Percentiles rank a stretch among this genome's conserved stretches.
Evolutionary conservation across 2,113 vertebrate species (phyloP).

Genomic region (Osmerus mordax): DNA sequence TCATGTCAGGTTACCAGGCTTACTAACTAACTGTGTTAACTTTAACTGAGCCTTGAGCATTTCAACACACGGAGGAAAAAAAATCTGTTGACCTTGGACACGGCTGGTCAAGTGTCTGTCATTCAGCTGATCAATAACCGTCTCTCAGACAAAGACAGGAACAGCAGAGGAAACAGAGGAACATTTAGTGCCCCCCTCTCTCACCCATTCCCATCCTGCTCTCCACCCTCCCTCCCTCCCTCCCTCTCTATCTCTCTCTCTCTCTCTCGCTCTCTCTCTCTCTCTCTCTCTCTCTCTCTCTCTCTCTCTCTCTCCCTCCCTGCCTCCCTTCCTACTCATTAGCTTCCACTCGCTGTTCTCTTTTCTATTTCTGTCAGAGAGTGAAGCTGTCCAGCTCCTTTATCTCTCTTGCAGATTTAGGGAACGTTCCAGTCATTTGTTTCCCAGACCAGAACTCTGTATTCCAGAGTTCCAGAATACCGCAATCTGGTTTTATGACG

Average conservation of each 20-base stretch:
- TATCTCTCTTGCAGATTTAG: constrained; percentile 57
- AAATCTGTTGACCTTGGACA: no score
- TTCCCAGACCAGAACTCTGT: constrained; percentile 48
- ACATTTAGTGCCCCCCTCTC: not conserved
- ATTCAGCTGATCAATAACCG: no score
- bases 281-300: not conserved
- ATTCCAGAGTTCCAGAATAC: constrained; percentile 58
- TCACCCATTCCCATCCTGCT: not conserved
- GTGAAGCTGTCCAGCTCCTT: constrained; percentile 46
- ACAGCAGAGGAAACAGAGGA: no score
- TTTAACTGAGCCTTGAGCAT: no score
- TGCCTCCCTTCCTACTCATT: constrained; percentile 14
- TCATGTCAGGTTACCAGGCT: no score
- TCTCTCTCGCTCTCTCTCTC: not conserved
- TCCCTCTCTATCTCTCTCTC: not conserved
- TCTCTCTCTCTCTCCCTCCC: constrained; percentile 24
- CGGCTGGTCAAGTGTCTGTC: no score
- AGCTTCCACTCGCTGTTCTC: not conserved
- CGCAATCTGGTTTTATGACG: constrained; percentile 60
- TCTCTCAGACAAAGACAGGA: no score
- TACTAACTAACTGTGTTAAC: no score
- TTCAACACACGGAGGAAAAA: no score
- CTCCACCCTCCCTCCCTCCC: not conserved
- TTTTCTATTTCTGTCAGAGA: constrained; percentile 59
- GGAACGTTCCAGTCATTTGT: constrained; percentile 64